Evolutionary conservation across 64 coral and sea anemone species (phyloP).

Genomic region (Catalaphyllia jardinei): DNA sequence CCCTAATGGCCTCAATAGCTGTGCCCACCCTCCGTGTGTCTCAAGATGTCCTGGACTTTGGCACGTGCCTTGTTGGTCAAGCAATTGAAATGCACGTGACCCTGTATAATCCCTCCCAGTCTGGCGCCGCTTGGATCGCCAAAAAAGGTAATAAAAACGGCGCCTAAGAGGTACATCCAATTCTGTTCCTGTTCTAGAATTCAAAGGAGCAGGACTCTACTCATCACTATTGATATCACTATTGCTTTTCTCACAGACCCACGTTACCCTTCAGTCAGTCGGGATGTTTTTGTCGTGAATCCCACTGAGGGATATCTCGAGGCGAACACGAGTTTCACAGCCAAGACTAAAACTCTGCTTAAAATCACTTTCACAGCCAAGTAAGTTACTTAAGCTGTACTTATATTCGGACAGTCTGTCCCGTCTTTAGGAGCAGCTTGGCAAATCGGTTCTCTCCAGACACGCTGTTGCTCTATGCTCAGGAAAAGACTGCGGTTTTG

Average conservation of each 20-base stretch:
- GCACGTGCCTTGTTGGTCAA: constrained; percentile 87
- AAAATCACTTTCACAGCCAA: constrained; percentile 91
- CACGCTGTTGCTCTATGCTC: too few relatives aligned
- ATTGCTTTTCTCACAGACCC: constrained; percentile 46
- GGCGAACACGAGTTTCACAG: constrained; percentile 67
- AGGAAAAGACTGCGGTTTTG: too few relatives aligned
- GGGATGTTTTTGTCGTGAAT: constrained; percentile 69
- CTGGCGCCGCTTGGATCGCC: constrained; percentile 70
- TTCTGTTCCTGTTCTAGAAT: too few relatives aligned
- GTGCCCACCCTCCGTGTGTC: constrained; percentile 84
- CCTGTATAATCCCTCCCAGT: constrained; percentile 71
- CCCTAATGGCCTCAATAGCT: constrained; percentile 75
- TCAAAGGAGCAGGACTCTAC: too few relatives aligned
- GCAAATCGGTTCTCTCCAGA: too few relatives aligned
- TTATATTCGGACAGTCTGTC: not conserved
- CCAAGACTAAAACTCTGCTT: constrained; percentile 73
- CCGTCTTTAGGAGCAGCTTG: not conserved
- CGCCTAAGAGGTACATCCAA: too few relatives aligned
- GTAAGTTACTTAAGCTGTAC: constrained; percentile 24
- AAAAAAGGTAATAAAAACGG: constrained; percentile 62
- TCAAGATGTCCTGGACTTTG: constrained; percentile 79
- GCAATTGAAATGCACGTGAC: constrained; percentile 70
- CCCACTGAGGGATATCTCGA: constrained; percentile 81
- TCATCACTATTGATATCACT: too few relatives aligned
- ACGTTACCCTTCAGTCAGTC: constrained; percentile 78